phyloP scores from a whole-genome alignment of 2,888 invertebrate genomes.

The Eupithecia pulchellata region DNA sequence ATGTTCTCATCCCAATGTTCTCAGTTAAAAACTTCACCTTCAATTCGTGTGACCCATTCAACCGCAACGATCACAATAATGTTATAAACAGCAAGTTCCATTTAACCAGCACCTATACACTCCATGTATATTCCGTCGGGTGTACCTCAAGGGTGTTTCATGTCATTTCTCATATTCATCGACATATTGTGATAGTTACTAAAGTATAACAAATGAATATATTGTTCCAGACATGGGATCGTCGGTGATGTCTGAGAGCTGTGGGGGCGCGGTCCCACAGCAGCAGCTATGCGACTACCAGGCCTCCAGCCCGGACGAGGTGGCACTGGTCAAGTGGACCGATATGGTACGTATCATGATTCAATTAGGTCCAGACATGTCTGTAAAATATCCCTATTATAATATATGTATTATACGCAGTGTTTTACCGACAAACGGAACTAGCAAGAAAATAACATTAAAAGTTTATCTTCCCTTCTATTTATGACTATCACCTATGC shows the following conservation, averaged over 20 bases:
- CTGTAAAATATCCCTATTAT: no score
- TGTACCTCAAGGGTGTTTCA: not conserved
- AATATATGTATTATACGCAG: no score
- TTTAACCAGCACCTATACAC: not conserved
- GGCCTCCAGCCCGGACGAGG: slow-evolving; percentile 97
- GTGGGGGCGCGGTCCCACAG: slow-evolving; percentile 79
- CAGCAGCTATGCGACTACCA: slow-evolving; percentile 86
- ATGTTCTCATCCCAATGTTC: not conserved
- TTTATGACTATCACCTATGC: no score
- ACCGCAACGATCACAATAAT: not conserved
- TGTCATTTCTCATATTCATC: not conserved
- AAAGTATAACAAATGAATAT: not conserved
- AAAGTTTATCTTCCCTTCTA: no score
- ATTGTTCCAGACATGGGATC: slow-evolving; percentile 72
- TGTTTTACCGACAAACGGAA: no score
- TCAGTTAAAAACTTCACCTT: not conserved
- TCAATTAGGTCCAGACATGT: not conserved
- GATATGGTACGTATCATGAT: slow-evolving; percentile 86
- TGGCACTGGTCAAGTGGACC: slow-evolving; percentile 96
- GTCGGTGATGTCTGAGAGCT: slow-evolving; percentile 79
- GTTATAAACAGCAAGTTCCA: not conserved
- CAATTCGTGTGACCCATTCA: not conserved
- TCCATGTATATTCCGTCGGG: not conserved
- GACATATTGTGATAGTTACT: not conserved
- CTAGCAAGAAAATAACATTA: no score